These are phyloP conservation scores for Lates japonicus DNA, from an alignment of 2,797 vertebrate species.

Conservation along the genomic window DNA sequence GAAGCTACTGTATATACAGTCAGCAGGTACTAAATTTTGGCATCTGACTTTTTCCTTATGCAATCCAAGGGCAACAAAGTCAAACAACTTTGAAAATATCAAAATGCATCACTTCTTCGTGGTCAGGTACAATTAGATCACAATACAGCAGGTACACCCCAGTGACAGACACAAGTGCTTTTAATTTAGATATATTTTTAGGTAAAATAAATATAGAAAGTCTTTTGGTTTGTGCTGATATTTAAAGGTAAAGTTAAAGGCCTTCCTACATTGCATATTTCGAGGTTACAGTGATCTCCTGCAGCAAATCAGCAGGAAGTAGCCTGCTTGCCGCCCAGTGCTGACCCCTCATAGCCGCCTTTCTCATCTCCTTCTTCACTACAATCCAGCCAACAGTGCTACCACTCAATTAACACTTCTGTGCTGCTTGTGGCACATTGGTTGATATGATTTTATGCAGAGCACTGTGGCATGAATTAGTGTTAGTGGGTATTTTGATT, in stretches of 20 bases:
- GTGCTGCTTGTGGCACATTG: neutral
- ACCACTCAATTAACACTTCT: neutral
- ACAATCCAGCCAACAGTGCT: constrained; percentile 74
- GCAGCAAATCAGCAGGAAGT: constrained; percentile 94
- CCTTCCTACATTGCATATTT: neutral
- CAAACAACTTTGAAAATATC: no score
- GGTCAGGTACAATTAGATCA: constrained; percentile 12
- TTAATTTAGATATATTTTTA: neutral
- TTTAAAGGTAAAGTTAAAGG: constrained; percentile 28
- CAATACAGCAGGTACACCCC: constrained; percentile 6
- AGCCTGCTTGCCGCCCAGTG: constrained; percentile 96
- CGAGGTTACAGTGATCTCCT: constrained; percentile 89
- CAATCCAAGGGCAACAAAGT: constrained; percentile 22
- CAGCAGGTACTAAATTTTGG: constrained; percentile 1
- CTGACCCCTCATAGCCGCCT: constrained; percentile 92
- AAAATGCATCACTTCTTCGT: neutral
- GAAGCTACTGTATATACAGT: neutral
- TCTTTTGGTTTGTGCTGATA: constrained; percentile 2
- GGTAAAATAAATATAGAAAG: constrained; percentile 9
- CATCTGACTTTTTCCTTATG: neutral
- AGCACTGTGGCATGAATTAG: neutral
- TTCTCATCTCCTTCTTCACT: constrained; percentile 89
- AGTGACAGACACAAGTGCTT: neutral
- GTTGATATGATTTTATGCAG: neutral
- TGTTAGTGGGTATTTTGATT: neutral